A percentile compares a stretch with the other conserved stretches of the same genome.
phyloP scores from a whole-genome alignment of 2,888 invertebrate species.

The Cephus spinipes region DNA sequence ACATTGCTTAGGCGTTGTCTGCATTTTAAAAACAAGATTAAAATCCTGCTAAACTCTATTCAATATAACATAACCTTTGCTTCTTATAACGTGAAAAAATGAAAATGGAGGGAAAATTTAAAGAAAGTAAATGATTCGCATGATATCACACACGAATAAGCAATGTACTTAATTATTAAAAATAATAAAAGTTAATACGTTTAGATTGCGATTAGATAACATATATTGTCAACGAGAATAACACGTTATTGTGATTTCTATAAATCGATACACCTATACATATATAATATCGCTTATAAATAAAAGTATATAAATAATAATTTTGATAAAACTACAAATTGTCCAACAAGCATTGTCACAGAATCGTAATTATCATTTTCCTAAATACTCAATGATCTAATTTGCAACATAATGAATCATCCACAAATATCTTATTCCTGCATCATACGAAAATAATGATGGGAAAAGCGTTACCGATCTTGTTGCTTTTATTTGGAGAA shows the following conservation, averaged over 20 bases:
- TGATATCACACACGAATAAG: neutral
- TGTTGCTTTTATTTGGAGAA: conserved; percentile 54
- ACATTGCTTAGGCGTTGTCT: conserved; percentile 16
- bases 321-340: neutral
- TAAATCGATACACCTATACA: neutral
- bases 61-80: neutral
- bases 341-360: neutral
- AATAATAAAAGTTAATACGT: neutral
- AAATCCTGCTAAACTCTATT: neutral
- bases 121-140: neutral
- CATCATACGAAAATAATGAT: neutral
- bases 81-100: neutral
- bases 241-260: neutral
- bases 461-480: conserved; percentile 21
- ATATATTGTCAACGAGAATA: neutral
- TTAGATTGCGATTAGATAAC: neutral
- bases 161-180: too few relatives aligned
- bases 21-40: conserved; percentile 3
- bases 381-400: neutral
- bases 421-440: neutral
- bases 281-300: neutral
- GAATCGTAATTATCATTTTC: conserved; percentile 19
- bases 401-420: neutral
- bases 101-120: neutral
- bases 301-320: neutral